Base-by-base conservation (phyloP, 2,797 vertebrate genomes). In the Melanotaenia trifasciata region DNA sequence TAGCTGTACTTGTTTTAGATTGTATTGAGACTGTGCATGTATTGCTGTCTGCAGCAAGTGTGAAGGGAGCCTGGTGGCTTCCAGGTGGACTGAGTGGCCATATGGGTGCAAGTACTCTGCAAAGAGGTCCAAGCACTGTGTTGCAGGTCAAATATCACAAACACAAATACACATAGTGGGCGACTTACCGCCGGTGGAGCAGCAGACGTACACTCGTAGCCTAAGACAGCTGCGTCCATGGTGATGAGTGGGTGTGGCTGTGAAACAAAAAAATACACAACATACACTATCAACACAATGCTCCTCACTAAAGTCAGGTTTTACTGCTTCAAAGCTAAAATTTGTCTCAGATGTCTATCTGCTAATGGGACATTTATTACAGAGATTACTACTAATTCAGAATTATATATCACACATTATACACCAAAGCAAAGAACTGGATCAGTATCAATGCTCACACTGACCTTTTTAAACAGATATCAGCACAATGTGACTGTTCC, bases 181-280 rank as follows among this genome's bases (percentile, higher is more conserved):
- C 50, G 69, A 76, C 93, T 94, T 87, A 99, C 97, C 96, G 87
- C 97, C 96, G 87, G 96, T 96, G 83, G 96, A 94, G 35, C 97
- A 99, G 94, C 97, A 99, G 87, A 99, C 97, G 4, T 97, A 98
- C 76, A 98, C 97, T 74, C 97, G 96, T 96, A 99, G 96, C 93
- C 96, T 95, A 83, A 98, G 95, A 87, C 97, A 98, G 90, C 96
- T 96, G 70, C 95, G 96, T 80, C 94, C 96, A 63, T 97, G 96
- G 92, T 96, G 97, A 91, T 98, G 96, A 18, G 95, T 96, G 28
- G 97, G 97, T 2, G 96, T 96, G 79, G 97, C 97, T 98, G 93
- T 24, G 64, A 62, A 70, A 79, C 61, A 86, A 0, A 72, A 28
- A 73, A 81, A 72, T 1, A 26, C 22, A 79, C 28, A 67, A 28